phyloP scores from a whole-genome alignment of 2,888 invertebrate species.

The Volucella inflata region DNA sequence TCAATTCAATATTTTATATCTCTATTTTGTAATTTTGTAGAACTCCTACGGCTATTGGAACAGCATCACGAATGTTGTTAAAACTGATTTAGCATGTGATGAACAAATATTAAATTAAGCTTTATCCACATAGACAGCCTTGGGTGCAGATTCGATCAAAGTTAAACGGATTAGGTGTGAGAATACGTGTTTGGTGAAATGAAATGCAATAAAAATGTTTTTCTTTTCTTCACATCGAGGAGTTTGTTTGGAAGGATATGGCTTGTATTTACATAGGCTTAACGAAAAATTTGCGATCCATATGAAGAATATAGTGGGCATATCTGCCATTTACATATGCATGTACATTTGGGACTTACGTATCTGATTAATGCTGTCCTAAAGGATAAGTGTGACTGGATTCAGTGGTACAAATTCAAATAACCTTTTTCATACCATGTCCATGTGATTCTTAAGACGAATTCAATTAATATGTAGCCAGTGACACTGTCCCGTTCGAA shows the following conservation, averaged over 20 bases:
- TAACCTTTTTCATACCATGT: too few species aligned
- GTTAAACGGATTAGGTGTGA: conserved; percentile 34
- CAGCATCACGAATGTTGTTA: conserved; percentile 48
- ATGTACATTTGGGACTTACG: too few species aligned
- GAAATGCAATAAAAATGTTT: neutral
- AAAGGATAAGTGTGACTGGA: too few species aligned
- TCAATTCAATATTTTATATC: conserved; percentile 59
- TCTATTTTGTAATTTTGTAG: conserved; percentile 57
- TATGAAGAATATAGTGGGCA: too few species aligned
- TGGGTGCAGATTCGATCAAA: conserved; percentile 19
- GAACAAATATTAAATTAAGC: conserved; percentile 74
- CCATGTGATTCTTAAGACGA: too few species aligned
- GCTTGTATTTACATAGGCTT: too few species aligned
- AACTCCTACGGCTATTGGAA: conserved; percentile 57
- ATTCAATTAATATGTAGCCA: too few species aligned
- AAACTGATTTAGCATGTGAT: conserved; percentile 64
- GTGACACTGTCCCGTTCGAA: too few species aligned
- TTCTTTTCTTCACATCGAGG: neutral
- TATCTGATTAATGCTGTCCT: too few species aligned
- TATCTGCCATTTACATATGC: too few species aligned
- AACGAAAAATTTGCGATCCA: too few species aligned
- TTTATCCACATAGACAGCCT: conserved; percentile 50
- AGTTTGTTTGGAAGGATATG: neutral
- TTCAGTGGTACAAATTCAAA: too few species aligned
- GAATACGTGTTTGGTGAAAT: conserved; percentile 24